Base-by-base conservation (phyloP, 2,888 invertebrate species). In the Cheilosia variabilis region DNA sequence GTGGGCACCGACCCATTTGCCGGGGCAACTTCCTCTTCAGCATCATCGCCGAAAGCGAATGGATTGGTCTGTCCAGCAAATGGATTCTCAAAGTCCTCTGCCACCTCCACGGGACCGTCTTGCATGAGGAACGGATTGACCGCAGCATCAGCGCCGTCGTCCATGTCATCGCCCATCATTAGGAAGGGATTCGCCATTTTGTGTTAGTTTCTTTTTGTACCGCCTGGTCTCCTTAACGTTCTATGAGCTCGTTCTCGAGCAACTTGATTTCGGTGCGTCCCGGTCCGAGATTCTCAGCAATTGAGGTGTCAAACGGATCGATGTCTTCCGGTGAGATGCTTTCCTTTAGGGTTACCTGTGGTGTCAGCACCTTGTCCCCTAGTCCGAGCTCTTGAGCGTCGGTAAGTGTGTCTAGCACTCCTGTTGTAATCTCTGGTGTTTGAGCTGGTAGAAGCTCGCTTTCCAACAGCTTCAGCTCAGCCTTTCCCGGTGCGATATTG, bases 281-380 rank as follows among this genome's bases (percentile, higher is more conserved):
- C 0, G 96, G 97, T 65, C 94, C 93, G 71, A 96, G 94, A 89
- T 96, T 95, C 76, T 93, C 93, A 0, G 96, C 96, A 88, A 96
- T 96, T 0, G 97, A 96, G 0, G 98, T 98, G 90, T 98, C 98
- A 90, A 98, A 98, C 0, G 97, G 97, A 93, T 97, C 97, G 9
- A 93, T 91, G 88, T 95, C 93, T 77, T 93, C 93, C 63, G 92
- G 89, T 41, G 92, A 90, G 31, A 91, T 90, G 2, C 90, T 90
- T 60, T 90, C 89, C 45, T 90, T 89, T 52, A 90, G 93, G 75
- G 91, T 88, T 22, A 95, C 92, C 69, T 94, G 92, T 0, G 95
- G 94, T 4, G 96, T 96, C 62, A 96, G 91, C 63, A 96, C 96
- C 91, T 96, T 96, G 9, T 93, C 94, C 83, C 94, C 94, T 71